Conservation (phyloP, 2,113 vertebrate genomes). For the Pelusios castaneus region DNA sequence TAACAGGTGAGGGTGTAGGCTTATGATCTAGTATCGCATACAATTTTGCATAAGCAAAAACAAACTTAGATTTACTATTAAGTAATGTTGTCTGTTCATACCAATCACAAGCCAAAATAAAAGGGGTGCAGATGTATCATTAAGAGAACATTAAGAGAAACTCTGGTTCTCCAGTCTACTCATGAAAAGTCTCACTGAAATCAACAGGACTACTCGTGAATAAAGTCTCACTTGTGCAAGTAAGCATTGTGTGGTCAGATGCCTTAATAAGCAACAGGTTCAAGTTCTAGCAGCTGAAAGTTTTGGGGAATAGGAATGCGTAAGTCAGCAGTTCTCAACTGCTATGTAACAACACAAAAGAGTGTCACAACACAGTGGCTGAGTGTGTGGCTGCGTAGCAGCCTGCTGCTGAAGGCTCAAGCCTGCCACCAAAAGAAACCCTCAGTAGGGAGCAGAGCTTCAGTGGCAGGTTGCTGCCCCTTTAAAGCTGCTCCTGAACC, state of each 20-base stretch:
- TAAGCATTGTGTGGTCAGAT: fast-evolving
- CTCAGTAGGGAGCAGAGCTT: no score
- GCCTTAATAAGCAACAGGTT: not conserved
- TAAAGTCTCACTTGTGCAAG: not conserved
- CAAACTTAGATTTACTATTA: not conserved
- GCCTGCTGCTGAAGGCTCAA: no score
- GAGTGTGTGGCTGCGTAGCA: no score
- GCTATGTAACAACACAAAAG: no score
- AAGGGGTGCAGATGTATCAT: not conserved
- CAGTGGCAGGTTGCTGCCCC: no score
- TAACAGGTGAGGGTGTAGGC: not conserved
- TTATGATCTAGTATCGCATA: not conserved
- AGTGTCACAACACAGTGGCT: no score
- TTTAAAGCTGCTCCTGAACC: no score
- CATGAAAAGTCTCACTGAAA: fast-evolving
- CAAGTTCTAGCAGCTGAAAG: fast-evolving
- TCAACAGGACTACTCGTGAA: not conserved
- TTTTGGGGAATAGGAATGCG: not conserved
- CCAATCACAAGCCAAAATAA: not conserved
- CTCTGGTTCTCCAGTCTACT: not conserved
- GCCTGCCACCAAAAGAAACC: no score
- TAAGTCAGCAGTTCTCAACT: not conserved
- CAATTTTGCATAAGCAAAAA: not conserved
- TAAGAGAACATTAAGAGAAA: no score
- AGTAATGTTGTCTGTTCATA: not conserved